Base-by-base conservation (phyloP, 2,888 invertebrate species). In the Pegoplata infirma region DNA sequence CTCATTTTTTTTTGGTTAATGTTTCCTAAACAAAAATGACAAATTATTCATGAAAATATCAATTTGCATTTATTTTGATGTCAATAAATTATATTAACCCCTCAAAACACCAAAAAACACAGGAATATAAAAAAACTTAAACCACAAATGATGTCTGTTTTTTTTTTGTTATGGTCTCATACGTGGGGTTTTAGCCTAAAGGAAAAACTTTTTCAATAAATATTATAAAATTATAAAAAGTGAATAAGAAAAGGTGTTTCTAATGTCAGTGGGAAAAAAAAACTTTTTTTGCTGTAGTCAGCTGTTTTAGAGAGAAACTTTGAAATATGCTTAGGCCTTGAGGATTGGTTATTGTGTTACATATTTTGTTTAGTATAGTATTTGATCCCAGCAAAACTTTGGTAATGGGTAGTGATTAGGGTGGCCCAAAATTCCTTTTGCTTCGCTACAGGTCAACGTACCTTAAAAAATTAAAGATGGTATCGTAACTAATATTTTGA, bases 41-140 rank as follows among this genome's bases (percentile, higher is more conserved):
- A 79, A 79, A 75, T 79, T 79, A 75, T 79, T 79, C 71, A 79
- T 75, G 74, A 75, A 75, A 79, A 75, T 79, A 79, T 79, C 79
- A 79, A 79, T 79, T 79, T 79, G 75, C 71, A 75, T 79, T 79
- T 79, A 67, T 67, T 78, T 75, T 71, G 71, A 79, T 75, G 71
- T 79, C 75, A 71, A 75, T 79, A 79, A 79, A 79, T 79, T 67
- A 79, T 75, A 79, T 69, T 67, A 79, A 67, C 74, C 75, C 69
- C 78, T 32, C 59, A 47, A 58, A 36, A 44, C 7, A 66, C 4
- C 40, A 25, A 14, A 21, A 21, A 46, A 53, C 16, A 56, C 7
- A 36, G 5, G 8, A 23, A 16, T n/a, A 14, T 58, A 14, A 49
- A 68, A 47, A 55, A 55, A 16, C 16, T 25, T 23, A 47, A 67